These are phyloP conservation scores for Oreotrochilus melanogaster DNA, from an alignment of 2,113 vertebrate species.

Conservation along the genomic window DNA sequence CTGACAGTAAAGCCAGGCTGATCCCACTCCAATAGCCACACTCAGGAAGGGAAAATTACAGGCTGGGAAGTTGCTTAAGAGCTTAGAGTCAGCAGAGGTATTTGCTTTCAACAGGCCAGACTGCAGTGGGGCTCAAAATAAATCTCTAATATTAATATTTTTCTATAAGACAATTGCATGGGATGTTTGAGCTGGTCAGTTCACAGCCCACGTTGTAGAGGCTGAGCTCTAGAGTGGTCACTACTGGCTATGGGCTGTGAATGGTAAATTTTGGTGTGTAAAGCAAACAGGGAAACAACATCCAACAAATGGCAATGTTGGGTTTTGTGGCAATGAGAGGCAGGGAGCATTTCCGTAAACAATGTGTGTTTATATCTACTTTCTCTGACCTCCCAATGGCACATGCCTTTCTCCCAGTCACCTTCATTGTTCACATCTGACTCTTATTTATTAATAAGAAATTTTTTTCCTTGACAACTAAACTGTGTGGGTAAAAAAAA, in stretches of 20 bases:
- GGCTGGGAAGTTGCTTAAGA: background rate
- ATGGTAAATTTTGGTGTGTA: background rate
- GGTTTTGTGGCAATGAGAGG: accelerated
- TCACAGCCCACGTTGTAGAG: background rate
- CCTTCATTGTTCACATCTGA: background rate
- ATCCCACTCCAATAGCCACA: background rate
- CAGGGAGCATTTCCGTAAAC: background rate
- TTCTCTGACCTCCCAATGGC: background rate
- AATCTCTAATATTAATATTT: background rate
- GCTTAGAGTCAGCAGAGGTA: background rate
- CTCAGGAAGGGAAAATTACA: background rate
- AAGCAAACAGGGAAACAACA: background rate
- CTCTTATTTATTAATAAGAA: background rate
- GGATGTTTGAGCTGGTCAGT: background rate
- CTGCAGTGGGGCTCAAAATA: background rate
- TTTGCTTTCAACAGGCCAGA: background rate
- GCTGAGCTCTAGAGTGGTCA: background rate
- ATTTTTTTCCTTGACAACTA: too few relatives aligned
- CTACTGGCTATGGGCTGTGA: background rate
- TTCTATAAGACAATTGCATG: background rate
- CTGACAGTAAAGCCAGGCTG: too few relatives aligned
- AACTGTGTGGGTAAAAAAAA: too few relatives aligned
- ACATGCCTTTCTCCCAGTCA: background rate
- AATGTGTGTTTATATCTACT: background rate
- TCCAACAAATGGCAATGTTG: background rate